Evolutionary conservation across 2,888 invertebrate genomes (phyloP), one percentile per base, ranked within the genome.

Genomic region (Cheilosia vernalis): DNA sequence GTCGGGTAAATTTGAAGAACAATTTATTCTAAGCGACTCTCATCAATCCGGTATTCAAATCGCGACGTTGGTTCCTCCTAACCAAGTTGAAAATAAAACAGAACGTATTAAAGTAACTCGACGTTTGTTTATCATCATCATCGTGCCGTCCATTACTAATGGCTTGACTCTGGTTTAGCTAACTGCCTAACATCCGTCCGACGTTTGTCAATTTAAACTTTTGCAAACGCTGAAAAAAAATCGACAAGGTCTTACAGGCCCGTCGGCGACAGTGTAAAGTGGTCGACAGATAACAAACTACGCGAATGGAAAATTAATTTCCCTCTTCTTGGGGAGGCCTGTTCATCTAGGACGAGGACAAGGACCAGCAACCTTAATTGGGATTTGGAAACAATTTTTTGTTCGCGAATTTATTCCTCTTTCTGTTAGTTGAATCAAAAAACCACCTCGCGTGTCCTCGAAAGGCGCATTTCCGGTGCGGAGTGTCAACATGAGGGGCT

Each of bases 61-160:
- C 78, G 83, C 67, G 60, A 51, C 60, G 33, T 58, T 49, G 13
- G 17, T 17, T 21, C 42, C 10, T 42, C 24, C 19, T 42, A 30
- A 51, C 17, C 40, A 37, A 44, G 17, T n/a, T 44, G 10, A 58
- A 77, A 51, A 76, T 33, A 53, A 17, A 19, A 15, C 19, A 13
- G 42, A 64, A 76, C 77, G 70, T 82, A 70, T 69, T 66, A 61
- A 30, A 73, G 72, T 51, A 44, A 73, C 78, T 67, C 67, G 66
- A 67, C 78, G 78, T 83, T 79, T 63, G 79, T 84, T 84, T 84
- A 79, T 69, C 67, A 64, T 79, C 79, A 78, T 79, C 73, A 78
- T 78, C 83, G 83, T 79, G 83, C 42, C 40, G 64, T 79, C 73
- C 83, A 84, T 84, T 63, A 53, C 69, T 79, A 79, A 79, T 56